These are phyloP conservation scores for Orthosia cruda DNA, from an alignment of 2,888 invertebrate genomes.

Conservation along the genomic window DNA sequence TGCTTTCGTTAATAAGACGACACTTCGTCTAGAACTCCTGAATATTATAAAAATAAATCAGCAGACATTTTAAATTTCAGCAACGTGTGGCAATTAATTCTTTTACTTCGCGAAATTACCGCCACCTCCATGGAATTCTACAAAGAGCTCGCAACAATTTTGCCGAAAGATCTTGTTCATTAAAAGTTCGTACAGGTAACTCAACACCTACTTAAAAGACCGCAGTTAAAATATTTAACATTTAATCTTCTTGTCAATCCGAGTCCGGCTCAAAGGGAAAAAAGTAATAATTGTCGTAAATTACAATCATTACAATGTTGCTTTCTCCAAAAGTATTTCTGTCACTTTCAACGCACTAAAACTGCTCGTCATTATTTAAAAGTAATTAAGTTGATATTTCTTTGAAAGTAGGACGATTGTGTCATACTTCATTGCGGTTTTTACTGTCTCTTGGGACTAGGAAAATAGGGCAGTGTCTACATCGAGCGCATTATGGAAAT, in stretches of 20 bases:
- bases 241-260: slow-evolving; percentile 46
- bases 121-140: slow-evolving; percentile 7
- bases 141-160: slow-evolving; percentile 3
- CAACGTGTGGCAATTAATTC: neutral
- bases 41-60: too few relatives aligned
- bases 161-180: slow-evolving; percentile 17
- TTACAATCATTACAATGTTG: slow-evolving; percentile 55
- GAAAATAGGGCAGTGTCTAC: slow-evolving; percentile 26
- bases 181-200: slow-evolving; percentile 41
- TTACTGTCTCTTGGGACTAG: slow-evolving; percentile 15
- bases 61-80: neutral
- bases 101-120: neutral
- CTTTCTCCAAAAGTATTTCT: slow-evolving; percentile 63
- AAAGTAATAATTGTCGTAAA: slow-evolving; percentile 58
- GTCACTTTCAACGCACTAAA: slow-evolving; percentile 38
- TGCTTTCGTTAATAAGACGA: too few relatives aligned
- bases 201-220: slow-evolving; percentile 43
- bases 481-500: neutral
- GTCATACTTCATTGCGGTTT: slow-evolving; percentile 27
- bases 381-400: slow-evolving; percentile 32
- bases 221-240: slow-evolving; percentile 47
- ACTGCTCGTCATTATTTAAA: slow-evolving; percentile 23
- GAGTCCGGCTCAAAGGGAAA: slow-evolving; percentile 19
- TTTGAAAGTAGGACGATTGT: slow-evolving; percentile 26
- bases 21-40: too few relatives aligned